phyloP scores from a whole-genome alignment of 2,113 vertebrate species.

The Balaeniceps rex region DNA sequence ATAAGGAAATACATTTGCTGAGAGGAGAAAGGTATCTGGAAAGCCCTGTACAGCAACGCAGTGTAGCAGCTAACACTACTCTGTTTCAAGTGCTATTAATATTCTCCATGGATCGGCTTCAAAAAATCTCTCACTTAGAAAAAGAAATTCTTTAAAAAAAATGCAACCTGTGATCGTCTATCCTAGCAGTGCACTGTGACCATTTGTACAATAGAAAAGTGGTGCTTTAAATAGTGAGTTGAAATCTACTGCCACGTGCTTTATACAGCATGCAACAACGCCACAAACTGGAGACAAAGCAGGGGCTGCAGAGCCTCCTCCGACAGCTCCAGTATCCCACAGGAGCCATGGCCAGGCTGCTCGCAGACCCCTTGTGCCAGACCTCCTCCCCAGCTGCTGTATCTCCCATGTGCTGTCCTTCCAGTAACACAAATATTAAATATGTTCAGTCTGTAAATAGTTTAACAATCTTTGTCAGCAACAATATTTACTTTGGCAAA shows the following conservation, averaged over 20 bases:
- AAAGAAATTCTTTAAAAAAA: constrained; percentile 55
- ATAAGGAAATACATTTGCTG: constrained; percentile 49
- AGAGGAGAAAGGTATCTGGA: constrained; percentile 15
- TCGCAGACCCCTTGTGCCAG: neutral
- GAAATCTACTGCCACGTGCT: constrained; percentile 35
- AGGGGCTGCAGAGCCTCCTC: neutral
- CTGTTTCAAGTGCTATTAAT: constrained; percentile 64
- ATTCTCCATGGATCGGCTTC: constrained; percentile 63
- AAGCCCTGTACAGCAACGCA: constrained; percentile 6
- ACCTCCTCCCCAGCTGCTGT: neutral
- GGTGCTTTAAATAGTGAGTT: constrained; percentile 64
- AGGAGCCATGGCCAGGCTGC: neutral
- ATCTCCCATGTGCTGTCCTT: constrained; percentile 36
- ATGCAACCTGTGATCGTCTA: constrained; percentile 74
- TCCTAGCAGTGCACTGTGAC: constrained; percentile 80
- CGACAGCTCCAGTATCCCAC: neutral
- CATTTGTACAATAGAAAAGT: constrained; percentile 76
- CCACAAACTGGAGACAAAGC: neutral
- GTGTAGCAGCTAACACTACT: constrained; percentile 46
- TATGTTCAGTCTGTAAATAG: constrained; percentile 54
- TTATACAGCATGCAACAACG: constrained; percentile 69
- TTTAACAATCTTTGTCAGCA: constrained; percentile 59
- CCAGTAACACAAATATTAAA: constrained; percentile 69
- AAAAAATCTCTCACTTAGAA: constrained; percentile 60
- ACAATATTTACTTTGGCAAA: constrained; percentile 59